Evolutionary conservation across 2,113 vertebrate species (phyloP).

Genomic region (Barnardius zonarius): DNA sequence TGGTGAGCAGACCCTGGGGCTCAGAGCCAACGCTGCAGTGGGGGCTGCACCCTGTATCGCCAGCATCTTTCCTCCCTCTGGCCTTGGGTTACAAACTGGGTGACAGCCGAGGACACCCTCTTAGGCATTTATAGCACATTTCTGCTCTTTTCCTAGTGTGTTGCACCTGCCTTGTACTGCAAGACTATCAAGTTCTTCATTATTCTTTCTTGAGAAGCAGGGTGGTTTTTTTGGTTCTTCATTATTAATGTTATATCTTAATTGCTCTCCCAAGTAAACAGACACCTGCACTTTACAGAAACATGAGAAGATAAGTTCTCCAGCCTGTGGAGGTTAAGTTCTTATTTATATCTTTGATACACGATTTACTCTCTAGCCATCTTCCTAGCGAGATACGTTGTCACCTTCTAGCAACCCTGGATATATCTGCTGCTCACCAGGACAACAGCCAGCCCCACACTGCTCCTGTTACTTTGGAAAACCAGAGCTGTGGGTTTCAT

Average conservation of each 20-base stretch:
- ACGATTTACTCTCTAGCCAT: not conserved
- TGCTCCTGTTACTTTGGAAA: constrained; percentile 48
- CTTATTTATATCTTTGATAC: not conserved
- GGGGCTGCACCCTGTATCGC: not conserved
- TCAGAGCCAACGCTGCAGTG: not conserved
- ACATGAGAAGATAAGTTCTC: not conserved
- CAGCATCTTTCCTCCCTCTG: not conserved
- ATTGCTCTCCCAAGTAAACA: constrained; percentile 4
- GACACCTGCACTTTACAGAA: constrained; percentile 32
- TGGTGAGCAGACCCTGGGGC: not conserved
- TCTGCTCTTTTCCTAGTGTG: not conserved
- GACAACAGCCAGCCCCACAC: not conserved
- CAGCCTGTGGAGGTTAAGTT: not conserved
- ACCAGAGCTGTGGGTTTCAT: not conserved
- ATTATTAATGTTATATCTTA: not conserved
- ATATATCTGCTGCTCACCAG: not conserved
- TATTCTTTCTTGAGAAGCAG: not conserved
- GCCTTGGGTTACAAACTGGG: not conserved
- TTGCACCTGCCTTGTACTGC: not conserved
- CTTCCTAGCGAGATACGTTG: not conserved
- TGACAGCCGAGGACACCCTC: not conserved
- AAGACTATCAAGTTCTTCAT: not conserved
- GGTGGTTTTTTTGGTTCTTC: not conserved
- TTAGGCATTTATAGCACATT: not conserved
- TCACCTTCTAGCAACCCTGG: not conserved